These are phyloP conservation scores for Hydrozoanthus gracilis DNA, from an alignment of 92 coral and sea anemone species.

Conservation along the genomic window DNA sequence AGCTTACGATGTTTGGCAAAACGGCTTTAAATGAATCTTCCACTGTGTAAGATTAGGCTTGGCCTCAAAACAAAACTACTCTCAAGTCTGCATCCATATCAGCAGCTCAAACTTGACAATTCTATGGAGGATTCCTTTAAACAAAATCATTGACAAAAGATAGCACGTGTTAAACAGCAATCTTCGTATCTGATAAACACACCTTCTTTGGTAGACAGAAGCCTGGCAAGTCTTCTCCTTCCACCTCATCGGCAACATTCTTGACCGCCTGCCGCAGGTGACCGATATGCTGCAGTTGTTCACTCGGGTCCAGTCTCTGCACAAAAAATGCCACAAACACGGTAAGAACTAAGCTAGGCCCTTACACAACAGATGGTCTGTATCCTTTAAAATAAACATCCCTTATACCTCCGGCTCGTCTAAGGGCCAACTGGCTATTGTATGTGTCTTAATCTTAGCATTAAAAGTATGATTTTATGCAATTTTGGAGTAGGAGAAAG, in stretches of 20 bases:
- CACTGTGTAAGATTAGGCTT: too few species aligned
- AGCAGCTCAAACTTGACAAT: neutral
- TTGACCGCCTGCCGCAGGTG: constrained; percentile 88
- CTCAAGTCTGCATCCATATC: too few species aligned
- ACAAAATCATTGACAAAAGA: too few species aligned
- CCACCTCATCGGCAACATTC: constrained; percentile 79
- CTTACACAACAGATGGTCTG: neutral
- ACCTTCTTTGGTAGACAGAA: constrained; percentile 98
- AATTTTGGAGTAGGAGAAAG: too few species aligned
- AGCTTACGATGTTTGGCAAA: too few species aligned
- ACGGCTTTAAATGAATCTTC: too few species aligned
- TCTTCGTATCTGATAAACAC: neutral
- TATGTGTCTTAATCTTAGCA: too few species aligned
- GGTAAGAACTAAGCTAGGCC: neutral
- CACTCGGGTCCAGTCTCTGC: constrained; percentile 86
- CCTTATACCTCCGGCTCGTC: too few species aligned
- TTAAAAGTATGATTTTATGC: too few species aligned
- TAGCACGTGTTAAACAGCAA: neutral
- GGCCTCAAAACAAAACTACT: too few species aligned
- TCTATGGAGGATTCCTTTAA: neutral
- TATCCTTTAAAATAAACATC: too few species aligned
- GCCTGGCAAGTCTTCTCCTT: constrained; percentile 87
- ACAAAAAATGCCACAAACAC: neutral
- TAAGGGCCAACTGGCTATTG: too few species aligned
- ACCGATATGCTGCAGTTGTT: constrained; percentile 90